Base-by-base conservation (phyloP, 2,888 invertebrate species). In the Aspidapion aeneum region DNA sequence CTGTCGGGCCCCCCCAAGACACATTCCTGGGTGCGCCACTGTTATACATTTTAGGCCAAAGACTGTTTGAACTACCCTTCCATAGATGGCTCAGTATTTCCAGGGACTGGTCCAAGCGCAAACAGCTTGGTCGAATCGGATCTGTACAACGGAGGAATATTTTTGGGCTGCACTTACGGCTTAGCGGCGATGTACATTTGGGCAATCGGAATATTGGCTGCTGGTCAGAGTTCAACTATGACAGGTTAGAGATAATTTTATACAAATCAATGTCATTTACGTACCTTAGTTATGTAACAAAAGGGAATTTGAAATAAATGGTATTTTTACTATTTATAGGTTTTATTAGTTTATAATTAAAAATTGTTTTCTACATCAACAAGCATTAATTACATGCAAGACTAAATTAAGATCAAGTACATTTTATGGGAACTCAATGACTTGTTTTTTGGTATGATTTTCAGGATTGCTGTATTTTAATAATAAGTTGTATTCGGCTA, bases 211-310 rank as follows among this genome's bases (percentile, higher is more conserved):
- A 90, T 91, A 71, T 78, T 90, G 62, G 93, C 92, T 21, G 91
- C 92, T 48, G 93, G 93, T 21, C 92, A 92, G 78, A 90, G 90
- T 69, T 91, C 91, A 48, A 93, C 93, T 3, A 91, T 91, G 91
- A 90, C 93, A 1, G 90, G 90, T 64, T 55, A 62, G 7, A 54
- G 7, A n/a, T n/a, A n/a, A n/a, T n/a, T n/a, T n/a, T n/a, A n/a
- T n/a, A n/a, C n/a, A n/a, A n/a, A n/a, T n/a, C n/a, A n/a, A n/a
- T n/a, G n/a, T n/a, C n/a, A n/a, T n/a, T n/a, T n/a, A n/a, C n/a
- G n/a, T n/a, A n/a, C n/a, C n/a, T n/a, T n/a, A n/a, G n/a, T n/a
- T n/a, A n/a, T n/a, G n/a, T n/a, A n/a, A n/a, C n/a, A n/a, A n/a
- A n/a, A n/a, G n/a, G n/a, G n/a, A n/a, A n/a, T n/a, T n/a, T n/a